Percentiles rank a stretch among this genome's conserved stretches.
phyloP scores from a whole-genome alignment of 2,888 invertebrate species.

The Micoletzkya japonica region DNA sequence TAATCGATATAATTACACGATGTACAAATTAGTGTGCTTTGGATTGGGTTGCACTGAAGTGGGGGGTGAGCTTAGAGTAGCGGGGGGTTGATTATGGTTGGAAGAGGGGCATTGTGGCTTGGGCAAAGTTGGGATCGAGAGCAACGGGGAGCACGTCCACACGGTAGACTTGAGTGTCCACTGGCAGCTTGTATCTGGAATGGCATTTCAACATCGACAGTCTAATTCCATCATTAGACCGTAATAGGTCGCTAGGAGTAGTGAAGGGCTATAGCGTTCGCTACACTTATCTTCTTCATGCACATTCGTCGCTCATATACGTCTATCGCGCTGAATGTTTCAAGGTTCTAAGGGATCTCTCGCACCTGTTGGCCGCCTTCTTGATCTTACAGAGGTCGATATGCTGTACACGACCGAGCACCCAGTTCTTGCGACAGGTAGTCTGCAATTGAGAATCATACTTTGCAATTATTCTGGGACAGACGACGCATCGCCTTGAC shows the following conservation, averaged over 20 bases:
- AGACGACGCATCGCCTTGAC: background rate
- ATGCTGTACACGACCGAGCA: slow-evolving; percentile 48
- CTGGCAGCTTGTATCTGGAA: slow-evolving; percentile 57
- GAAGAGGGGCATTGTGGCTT: slow-evolving; percentile 10
- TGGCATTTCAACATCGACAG: background rate
- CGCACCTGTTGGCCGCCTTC: slow-evolving; percentile 56
- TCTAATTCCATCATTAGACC: slow-evolving; percentile 4
- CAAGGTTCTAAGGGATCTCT: too few relatives aligned
- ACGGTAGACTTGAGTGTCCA: slow-evolving; percentile 57
- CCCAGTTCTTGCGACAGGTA: slow-evolving; percentile 46
- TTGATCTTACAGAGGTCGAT: slow-evolving; percentile 59
- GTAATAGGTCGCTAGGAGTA: too few relatives aligned
- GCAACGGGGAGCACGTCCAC: slow-evolving; percentile 54
- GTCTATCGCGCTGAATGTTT: too few relatives aligned
- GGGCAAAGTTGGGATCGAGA: slow-evolving; percentile 30
- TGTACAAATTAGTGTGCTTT: too few relatives aligned
- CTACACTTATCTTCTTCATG: too few relatives aligned
- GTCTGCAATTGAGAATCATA: slow-evolving; percentile 1
- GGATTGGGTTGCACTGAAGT: too few relatives aligned
- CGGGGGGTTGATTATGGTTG: too few relatives aligned
- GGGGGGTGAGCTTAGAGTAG: too few relatives aligned
- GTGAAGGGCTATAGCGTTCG: too few relatives aligned
- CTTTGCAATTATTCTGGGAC: background rate
- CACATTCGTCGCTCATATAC: too few relatives aligned
- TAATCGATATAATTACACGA: too few relatives aligned